Percentiles rank a stretch among this genome's conserved stretches.
These are phyloP conservation scores for Diploptera punctata DNA, from an alignment of 2,888 invertebrate species.

Conservation along the genomic window DNA sequence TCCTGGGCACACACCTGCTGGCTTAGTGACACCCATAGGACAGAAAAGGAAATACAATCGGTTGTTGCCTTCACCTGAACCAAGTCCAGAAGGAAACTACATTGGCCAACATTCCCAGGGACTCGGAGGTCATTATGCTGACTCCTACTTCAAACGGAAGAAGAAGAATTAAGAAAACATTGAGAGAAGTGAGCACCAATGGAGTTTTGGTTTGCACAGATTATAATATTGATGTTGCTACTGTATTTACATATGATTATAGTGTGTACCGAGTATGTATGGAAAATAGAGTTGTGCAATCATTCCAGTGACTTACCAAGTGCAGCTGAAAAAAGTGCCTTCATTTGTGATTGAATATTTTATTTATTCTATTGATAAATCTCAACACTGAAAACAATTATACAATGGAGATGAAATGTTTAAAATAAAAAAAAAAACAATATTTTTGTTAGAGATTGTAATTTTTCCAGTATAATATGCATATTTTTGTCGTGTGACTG, in stretches of 20 bases:
- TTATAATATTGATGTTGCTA: conserved; percentile 2
- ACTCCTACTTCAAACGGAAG: conserved; percentile 57
- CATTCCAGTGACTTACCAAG: conserved; percentile 24
- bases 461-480: conserved; percentile 15
- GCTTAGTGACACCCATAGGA: conserved; percentile 50
- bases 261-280: background rate
- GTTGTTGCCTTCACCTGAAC: conserved; percentile 58
- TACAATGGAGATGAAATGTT: background rate
- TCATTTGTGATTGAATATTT: conserved; percentile 41
- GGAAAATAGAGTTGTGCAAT: conserved; percentile 8
- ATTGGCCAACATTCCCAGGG: conserved; percentile 62
- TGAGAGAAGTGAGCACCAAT: no score
- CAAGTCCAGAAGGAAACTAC: conserved; percentile 58
- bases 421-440: conserved; percentile 14
- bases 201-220: no score
- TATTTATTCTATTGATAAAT: conserved; percentile 40
- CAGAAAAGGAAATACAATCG: conserved; percentile 54
- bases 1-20: conserved; percentile 32
- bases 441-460: conserved; percentile 28
- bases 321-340: conserved; percentile 42
- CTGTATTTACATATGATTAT: background rate
- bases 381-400: conserved; percentile 15
- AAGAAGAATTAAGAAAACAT: conserved; percentile 49
- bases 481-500: conserved; percentile 1
- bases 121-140: conserved; percentile 60